Evolutionary conservation across 1,140 invertebrate genomes (phyloP), one percentile per base, ranked within the genome.

Genomic region (Drosophila sucinea): DNA sequence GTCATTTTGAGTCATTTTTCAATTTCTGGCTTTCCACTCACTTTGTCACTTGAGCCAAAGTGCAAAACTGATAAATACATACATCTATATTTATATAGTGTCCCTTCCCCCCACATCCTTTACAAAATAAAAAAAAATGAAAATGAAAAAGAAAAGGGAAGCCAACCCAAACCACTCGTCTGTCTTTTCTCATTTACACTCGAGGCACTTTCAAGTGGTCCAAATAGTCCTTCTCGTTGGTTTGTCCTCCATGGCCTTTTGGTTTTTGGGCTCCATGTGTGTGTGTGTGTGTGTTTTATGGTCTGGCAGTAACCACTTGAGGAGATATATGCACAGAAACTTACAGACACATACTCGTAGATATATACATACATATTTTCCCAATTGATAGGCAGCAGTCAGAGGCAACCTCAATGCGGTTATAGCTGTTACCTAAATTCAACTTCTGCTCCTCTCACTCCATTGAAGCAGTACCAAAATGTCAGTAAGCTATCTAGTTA

Each of bases 171-270:
- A 41, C 71, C 68, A 73, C 56, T 73, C 60, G 60, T 61, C 57
- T 60, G 84, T 73, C 72, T 73, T 83, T 87, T 79, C 83, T 86
- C 83, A 86, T 86, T 86, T 86, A 76, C 83, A 86, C 83, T 86
- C 70, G 70, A 81, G 73, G 70, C 79, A 51, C 57, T 70, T 61
- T 85, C 82, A 81, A 85, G 78, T 86, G 67, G 66, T 67, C 65
- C 63, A 51, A 51, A 51, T 51, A 56, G 67, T 64, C 62, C 60
- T 56, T 73, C 57, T 72, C 73, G 54, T 56, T 47, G 72, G 58
- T 51, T 25, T 51, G 44, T 51, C 44, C 44, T 51, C 44, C 44
- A 51, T 51, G 44, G 44, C 44, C 44, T 51, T 51, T 51, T 51
- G 44, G 44, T 51, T 51, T 51, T 25, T 23, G 44, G 44, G 7